Evolutionary conservation across 2,888 invertebrate genomes (phyloP).

Genomic region (Lapara coniferarum): DNA sequence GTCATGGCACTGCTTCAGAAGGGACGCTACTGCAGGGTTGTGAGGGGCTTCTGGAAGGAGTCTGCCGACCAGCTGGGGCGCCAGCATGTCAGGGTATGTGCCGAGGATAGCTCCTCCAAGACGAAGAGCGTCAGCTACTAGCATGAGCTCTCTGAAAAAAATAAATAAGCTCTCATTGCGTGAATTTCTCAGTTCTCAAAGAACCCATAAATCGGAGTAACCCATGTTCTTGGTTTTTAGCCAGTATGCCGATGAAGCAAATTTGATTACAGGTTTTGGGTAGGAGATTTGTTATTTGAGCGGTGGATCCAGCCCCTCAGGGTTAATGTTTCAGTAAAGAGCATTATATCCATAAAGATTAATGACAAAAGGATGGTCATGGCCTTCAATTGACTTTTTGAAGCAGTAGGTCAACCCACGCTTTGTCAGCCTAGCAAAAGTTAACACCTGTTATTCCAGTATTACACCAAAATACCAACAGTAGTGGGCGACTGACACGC

Average conservation of each 20-base stretch:
- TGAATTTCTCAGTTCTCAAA: not conserved
- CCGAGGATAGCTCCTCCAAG: slow-evolving; percentile 97
- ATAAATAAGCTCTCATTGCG: not conserved
- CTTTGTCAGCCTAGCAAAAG: not conserved
- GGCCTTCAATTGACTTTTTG: not conserved
- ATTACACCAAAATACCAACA: not conserved
- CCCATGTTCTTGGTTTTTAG: too few relatives aligned
- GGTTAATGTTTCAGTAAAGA: too few relatives aligned
- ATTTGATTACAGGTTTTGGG: too few relatives aligned
- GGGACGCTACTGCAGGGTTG: slow-evolving; percentile 91
- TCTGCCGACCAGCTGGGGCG: slow-evolving; percentile 96
- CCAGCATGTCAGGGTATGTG: slow-evolving; percentile 97
- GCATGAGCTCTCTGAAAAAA: slow-evolving; percentile 89
- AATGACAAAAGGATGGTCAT: not conserved
- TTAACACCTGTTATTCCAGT: not conserved
- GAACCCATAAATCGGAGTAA: too few relatives aligned
- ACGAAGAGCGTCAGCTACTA: slow-evolving; percentile 96
- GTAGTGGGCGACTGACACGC: slow-evolving; percentile 3
- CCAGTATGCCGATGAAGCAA: too few relatives aligned
- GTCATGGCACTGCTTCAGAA: slow-evolving; percentile 95
- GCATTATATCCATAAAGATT: too few relatives aligned
- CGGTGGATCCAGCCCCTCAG: too few relatives aligned
- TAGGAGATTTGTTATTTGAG: too few relatives aligned
- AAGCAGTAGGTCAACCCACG: not conserved
- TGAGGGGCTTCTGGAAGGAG: slow-evolving; percentile 90